Evolutionary conservation across 2,888 invertebrate genomes (phyloP).

Genomic region (Leptopilina syphax): DNA sequence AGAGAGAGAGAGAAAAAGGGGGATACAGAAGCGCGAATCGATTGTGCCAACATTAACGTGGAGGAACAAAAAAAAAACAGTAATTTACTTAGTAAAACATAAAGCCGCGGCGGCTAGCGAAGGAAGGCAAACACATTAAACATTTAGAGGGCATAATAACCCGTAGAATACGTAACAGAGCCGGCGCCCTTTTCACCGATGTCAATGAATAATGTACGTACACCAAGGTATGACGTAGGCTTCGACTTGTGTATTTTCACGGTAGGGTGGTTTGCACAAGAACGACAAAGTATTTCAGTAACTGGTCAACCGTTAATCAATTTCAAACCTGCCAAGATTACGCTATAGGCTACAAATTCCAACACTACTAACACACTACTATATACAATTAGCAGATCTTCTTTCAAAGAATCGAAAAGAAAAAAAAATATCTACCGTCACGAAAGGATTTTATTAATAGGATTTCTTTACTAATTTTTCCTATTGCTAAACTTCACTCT

Average conservation of each 20-base stretch:
- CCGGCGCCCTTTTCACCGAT: slow-evolving; percentile 74
- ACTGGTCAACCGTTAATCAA: slow-evolving; percentile 15
- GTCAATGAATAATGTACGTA: slow-evolving; percentile 75
- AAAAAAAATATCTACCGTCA: no score
- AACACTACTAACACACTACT: no score
- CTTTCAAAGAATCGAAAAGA: no score
- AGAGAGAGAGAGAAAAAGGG: slow-evolving; percentile 51
- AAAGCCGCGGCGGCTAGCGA: slow-evolving; percentile 73
- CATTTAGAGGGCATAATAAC: slow-evolving; percentile 77
- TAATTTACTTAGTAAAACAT: slow-evolving; percentile 77
- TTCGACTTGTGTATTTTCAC: slow-evolving; percentile 62
- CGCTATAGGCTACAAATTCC: no score
- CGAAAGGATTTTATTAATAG: no score
- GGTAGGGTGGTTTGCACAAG: slow-evolving; percentile 54
- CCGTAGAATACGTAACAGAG: slow-evolving; percentile 75
- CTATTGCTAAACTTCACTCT: no score
- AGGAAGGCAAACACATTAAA: slow-evolving; percentile 77
- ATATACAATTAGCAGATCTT: no score
- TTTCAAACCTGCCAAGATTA: neutral
- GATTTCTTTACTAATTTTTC: no score
- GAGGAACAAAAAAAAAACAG: slow-evolving; percentile 70
- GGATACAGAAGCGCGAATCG: slow-evolving; percentile 70
- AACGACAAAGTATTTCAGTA: slow-evolving; percentile 26
- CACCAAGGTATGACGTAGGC: slow-evolving; percentile 71
- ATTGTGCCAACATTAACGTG: slow-evolving; percentile 75